phyloP scores from a whole-genome alignment of 2,797 vertebrate species.

The Argentina silus region DNA sequence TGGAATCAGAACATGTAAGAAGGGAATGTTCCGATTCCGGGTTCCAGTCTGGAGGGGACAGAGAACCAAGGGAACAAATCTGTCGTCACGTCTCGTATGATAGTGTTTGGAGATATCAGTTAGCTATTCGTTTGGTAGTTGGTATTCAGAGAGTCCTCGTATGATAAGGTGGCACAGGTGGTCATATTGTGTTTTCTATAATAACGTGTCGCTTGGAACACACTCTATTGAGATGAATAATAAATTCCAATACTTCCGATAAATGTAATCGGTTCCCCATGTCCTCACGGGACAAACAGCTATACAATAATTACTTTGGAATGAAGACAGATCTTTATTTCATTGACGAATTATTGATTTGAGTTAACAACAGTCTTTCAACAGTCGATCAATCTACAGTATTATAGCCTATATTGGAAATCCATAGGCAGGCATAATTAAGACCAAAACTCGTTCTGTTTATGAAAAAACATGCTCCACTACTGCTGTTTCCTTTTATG shows the following conservation, averaged over 20 bases:
- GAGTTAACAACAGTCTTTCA: not conserved
- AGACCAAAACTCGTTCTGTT: not conserved
- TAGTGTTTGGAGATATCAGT: not conserved
- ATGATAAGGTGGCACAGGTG: not conserved
- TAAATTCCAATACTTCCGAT: too few relatives aligned
- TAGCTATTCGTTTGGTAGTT: not conserved
- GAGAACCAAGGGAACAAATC: not conserved
- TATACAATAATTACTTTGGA: not conserved
- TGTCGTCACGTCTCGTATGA: not conserved
- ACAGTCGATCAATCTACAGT: too few relatives aligned
- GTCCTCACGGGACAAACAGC: too few relatives aligned
- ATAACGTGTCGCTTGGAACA: not conserved
- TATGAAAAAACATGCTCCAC: constrained; percentile 10
- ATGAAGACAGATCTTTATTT: not conserved
- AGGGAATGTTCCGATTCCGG: constrained; percentile 8
- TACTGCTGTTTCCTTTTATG: constrained; percentile 5
- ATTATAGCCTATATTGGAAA: not conserved
- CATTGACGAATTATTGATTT: not conserved
- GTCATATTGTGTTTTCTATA: not conserved
- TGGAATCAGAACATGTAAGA: constrained; percentile 4
- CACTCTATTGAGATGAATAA: not conserved
- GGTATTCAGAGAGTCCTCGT: not conserved
- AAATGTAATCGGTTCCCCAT: too few relatives aligned
- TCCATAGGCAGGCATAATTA: not conserved
- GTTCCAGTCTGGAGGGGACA: not conserved